Evolutionary conservation across 2,797 vertebrate species (phyloP).

Genomic region (Neoniphon sammara): DNA sequence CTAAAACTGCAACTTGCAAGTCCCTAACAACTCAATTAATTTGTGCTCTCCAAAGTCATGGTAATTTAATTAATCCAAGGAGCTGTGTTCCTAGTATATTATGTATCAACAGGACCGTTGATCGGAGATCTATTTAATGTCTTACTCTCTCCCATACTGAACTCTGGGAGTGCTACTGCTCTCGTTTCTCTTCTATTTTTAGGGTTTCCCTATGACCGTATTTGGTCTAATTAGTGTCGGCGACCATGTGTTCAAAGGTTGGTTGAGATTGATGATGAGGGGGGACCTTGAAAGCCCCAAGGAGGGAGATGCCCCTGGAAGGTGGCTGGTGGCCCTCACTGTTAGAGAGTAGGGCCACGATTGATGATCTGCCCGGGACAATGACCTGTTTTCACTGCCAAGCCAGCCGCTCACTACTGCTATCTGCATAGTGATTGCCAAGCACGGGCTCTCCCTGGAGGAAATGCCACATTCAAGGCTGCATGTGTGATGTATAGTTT

Average conservation of each 20-base stretch:
- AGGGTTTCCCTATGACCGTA: slow-evolving; percentile 48
- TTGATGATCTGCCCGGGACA: slow-evolving; percentile 71
- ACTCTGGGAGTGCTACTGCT: background rate
- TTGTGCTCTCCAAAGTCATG: slow-evolving; percentile 28
- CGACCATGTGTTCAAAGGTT: slow-evolving; percentile 68
- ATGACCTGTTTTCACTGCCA: slow-evolving; percentile 71
- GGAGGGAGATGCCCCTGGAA: slow-evolving; percentile 47
- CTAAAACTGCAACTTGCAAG: slow-evolving; percentile 6
- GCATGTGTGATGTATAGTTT: slow-evolving; percentile 54
- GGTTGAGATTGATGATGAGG: slow-evolving; percentile 77
- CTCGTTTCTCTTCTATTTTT: slow-evolving; percentile 65
- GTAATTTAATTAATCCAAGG: slow-evolving; percentile 55
- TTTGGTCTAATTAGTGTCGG: slow-evolving; percentile 73
- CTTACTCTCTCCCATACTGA: slow-evolving; percentile 36
- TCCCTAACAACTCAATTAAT: slow-evolving; percentile 12
- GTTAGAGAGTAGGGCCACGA: slow-evolving; percentile 43
- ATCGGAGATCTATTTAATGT: slow-evolving; percentile 45
- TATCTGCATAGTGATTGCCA: slow-evolving; percentile 40
- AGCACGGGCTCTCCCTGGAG: slow-evolving; percentile 29
- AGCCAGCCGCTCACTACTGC: slow-evolving; percentile 23
- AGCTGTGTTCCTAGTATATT: slow-evolving; percentile 21
- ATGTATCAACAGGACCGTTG: slow-evolving; percentile 38
- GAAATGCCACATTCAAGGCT: background rate
- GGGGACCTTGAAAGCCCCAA: slow-evolving; percentile 45
- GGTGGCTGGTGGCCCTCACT: slow-evolving; percentile 47